Base-by-base conservation (phyloP, 2,888 invertebrate species). In the Anthrax anthrax region DNA sequence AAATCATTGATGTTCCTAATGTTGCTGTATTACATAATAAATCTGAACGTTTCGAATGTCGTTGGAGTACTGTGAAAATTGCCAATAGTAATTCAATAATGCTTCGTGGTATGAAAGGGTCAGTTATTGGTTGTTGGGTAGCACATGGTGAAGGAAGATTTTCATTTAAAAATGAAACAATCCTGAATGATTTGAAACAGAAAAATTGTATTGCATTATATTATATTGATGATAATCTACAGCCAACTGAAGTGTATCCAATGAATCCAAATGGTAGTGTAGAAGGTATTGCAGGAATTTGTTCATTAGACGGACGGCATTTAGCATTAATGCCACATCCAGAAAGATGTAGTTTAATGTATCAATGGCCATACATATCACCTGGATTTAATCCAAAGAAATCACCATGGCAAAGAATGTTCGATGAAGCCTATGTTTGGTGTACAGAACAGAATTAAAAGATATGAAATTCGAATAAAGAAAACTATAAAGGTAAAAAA, bases 291-390 rank as follows among this genome's bases (percentile, higher is more conserved):
- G 96, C 96, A 19, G 95, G 86, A 14, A 69, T 97, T 46, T 86
- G 91, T 56, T 96, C 96, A 0, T 60, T 65, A 2, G 84, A 96
- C 70, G 97, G 96, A 0, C 79, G 96, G 5, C 96, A 97, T 69
- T 73, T 96, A 56, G 97, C 95, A 1, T 78, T 97, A 77, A 98
- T 98, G 97, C 97, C 97, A 3, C 97, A 98, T 72, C 96, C 97
- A 0, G 97, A 98, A 70, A 77, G 96, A 51, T 90, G 89, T 61
- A 80, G 85, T 50, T 74, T 86, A 56, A 78, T 81, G 55, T 94
- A 90, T 84, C 95, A 96, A 67, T 90, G 92, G 80, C 83, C 92
- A 2, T 80, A 81, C 61, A 67, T 71, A 54, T 78, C 78, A 9
- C 62, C 67, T 9, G 64, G 66, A 46, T 75, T 76, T 63, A 56